A percentile compares a stretch with the other conserved stretches of the same genome.
phyloP scores from a whole-genome alignment of 2,113 vertebrate genomes.

The Hemichromis elongatus region DNA sequence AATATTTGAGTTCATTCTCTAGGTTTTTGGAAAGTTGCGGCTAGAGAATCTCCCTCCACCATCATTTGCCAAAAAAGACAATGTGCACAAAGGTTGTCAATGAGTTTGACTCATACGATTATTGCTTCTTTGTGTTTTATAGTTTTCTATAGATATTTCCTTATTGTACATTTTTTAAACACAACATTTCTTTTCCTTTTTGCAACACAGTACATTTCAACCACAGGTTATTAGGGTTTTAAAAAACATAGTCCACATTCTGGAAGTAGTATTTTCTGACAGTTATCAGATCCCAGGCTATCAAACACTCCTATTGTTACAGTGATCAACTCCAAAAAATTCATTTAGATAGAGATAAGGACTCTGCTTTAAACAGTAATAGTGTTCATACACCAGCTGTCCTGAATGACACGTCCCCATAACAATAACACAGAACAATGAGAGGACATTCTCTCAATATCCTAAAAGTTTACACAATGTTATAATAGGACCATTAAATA shows the following conservation, averaged over 20 bases:
- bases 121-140: neutral
- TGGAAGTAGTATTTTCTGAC: neutral
- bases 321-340: neutral
- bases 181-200: neutral
- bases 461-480: neutral
- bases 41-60: neutral
- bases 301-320: neutral
- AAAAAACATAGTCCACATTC: neutral
- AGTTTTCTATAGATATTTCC: neutral
- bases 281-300: neutral
- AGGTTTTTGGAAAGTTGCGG: fast-evolving
- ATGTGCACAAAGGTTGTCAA: neutral
- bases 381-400: neutral
- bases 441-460: neutral
- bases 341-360: neutral
- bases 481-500: neutral
- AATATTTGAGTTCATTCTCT: neutral
- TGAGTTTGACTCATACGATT: neutral
- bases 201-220: neutral
- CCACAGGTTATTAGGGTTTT: neutral
- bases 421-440: neutral
- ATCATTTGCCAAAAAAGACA: neutral
- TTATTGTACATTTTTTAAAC: neutral
- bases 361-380: neutral
- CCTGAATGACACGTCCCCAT: neutral